Base-by-base conservation (phyloP, 2,888 invertebrate genomes). In the Caenorhabditis angaria region DNA sequence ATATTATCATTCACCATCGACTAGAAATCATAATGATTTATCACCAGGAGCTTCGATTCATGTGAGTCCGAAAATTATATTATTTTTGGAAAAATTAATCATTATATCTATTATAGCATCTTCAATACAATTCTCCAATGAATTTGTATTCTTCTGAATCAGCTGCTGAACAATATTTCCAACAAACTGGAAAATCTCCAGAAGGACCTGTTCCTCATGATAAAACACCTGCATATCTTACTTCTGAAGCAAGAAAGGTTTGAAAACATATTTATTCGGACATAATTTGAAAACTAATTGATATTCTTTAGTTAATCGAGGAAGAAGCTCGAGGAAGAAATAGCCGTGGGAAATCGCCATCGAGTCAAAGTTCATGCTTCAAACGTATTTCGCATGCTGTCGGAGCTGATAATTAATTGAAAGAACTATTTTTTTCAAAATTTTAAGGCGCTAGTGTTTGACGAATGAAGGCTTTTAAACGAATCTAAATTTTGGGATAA, bases 41-140 rank as follows among this genome's bases (percentile, higher is more conserved):
- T 84, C 84, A 12, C 84, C 84, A 22, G 76, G 77, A 5, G 76
- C 80, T 4, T 74, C 80, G n/a, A 66, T 83, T 27, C 79, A 73
- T 18, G 60, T 60, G 20, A 27, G 20, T 48, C 3, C 5, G 29
- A 18, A 35, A 14, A n/a, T n/a, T n/a, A n/a, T n/a, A n/a, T n/a
- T n/a, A n/a, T 48, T 28, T 25, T 32, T 8, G 10, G 28, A 62
- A 22, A 22, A 54, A 54, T 53, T 25, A 3, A 51, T 10, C 18
- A 22, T 4, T 32, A 4, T 61, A 20, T 41, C 18, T 56, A 1
- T 58, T 82, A 48, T 67, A 69, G 22, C 85, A 86, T 65, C 68
- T 84, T 41, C 86, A 86, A 66, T 86, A 86, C 79, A 86, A 86
- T 74, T 84, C 86, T 2, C 86, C 86, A 27, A 76, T 83, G 71